These are phyloP conservation scores for Salvelinus fontinalis DNA, from an alignment of 2,113 vertebrate genomes.

Conservation along the genomic window DNA sequence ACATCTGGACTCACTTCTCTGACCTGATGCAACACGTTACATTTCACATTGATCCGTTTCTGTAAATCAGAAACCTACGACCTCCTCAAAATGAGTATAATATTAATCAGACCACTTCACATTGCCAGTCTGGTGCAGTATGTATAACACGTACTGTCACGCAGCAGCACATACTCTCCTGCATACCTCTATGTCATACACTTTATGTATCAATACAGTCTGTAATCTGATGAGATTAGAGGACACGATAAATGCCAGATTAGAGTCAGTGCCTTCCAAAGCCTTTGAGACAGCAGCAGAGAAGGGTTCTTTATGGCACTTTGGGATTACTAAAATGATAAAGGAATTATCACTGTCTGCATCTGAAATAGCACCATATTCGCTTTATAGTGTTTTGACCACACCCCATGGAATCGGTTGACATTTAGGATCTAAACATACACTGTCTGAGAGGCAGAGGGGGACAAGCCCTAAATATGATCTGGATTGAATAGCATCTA, in stretches of 20 bases:
- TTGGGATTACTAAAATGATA: slow-evolving; percentile 51
- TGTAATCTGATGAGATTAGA: slow-evolving; percentile 62
- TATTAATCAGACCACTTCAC: slow-evolving; percentile 33
- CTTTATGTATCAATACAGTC: slow-evolving; percentile 46
- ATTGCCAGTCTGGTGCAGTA: slow-evolving; percentile 12
- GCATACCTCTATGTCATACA: slow-evolving; percentile 47
- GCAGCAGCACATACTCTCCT: neutral
- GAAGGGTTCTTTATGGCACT: slow-evolving; percentile 11
- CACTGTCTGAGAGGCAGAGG: no score
- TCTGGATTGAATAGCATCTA: no score
- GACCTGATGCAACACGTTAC: neutral
- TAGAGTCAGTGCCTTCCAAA: slow-evolving; percentile 38
- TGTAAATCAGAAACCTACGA: slow-evolving; percentile 27
- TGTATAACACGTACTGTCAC: neutral
- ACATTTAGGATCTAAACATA: no score
- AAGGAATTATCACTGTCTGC: slow-evolving; percentile 4
- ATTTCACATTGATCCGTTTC: neutral
- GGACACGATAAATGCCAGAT: slow-evolving; percentile 57
- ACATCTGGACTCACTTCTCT: no score
- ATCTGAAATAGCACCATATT: neutral
- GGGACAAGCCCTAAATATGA: no score
- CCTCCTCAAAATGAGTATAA: slow-evolving; percentile 31
- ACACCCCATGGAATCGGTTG: no score
- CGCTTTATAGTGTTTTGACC: no score
- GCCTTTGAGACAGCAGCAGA: slow-evolving; percentile 26